A percentile compares a stretch with the other conserved stretches of the same genome.
Evolutionary conservation across 2,113 vertebrate genomes (phyloP).

Genomic region (Rhizomys pruinosus): DNA sequence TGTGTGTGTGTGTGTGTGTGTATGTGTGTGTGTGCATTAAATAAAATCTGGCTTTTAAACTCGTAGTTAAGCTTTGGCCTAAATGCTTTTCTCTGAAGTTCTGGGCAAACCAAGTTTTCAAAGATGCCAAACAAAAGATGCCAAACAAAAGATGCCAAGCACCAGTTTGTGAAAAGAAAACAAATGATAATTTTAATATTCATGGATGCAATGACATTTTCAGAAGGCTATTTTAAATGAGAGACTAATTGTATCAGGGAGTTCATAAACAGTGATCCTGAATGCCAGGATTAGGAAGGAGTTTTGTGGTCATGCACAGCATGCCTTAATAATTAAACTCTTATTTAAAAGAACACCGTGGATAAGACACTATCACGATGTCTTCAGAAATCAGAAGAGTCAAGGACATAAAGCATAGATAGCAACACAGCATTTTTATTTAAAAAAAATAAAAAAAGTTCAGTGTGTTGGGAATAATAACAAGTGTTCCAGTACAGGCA

Average conservation of each 20-base stretch:
- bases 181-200: background rate
- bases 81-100: slow-evolving; percentile 21
- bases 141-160: background rate
- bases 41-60: slow-evolving; percentile 58
- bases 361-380: background rate
- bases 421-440: background rate
- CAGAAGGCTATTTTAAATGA: background rate
- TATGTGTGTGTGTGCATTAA: background rate
- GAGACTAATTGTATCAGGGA: background rate
- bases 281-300: background rate
- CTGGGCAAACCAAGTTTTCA: slow-evolving; percentile 29
- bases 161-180: slow-evolving; percentile 22
- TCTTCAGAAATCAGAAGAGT: slow-evolving; percentile 9
- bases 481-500: background rate
- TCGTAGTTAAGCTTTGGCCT: slow-evolving; percentile 65
- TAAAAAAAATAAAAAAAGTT: background rate
- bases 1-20: background rate
- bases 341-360: background rate
- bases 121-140: background rate
- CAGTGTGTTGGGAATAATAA: background rate
- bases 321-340: background rate
- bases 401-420: background rate
- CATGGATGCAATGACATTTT: background rate
- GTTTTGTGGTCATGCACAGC: background rate
- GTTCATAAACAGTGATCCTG: background rate